Percentiles rank a stretch among this genome's conserved stretches.
These are phyloP conservation scores for Dolichoris vasculosae DNA, from an alignment of 1,140 invertebrate species.

Conservation along the genomic window DNA sequence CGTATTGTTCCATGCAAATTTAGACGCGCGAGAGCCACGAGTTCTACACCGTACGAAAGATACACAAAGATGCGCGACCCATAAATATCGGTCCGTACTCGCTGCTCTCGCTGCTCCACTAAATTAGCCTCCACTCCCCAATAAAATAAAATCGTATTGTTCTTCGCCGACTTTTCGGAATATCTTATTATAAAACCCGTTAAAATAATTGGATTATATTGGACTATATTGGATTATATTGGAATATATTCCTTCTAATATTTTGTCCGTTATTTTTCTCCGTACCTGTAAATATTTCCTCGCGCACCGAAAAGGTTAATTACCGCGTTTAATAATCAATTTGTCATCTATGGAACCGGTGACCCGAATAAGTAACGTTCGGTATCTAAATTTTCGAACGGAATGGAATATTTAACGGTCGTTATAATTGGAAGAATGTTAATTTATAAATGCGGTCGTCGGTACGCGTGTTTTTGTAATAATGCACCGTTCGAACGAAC, in stretches of 20 bases:
- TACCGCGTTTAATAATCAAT: constrained; percentile 30
- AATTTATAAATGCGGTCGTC: constrained; percentile 1
- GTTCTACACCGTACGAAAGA: neutral
- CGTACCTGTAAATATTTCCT: neutral
- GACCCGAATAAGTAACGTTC: neutral
- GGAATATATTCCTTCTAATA: too few species aligned
- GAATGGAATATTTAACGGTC: neutral
- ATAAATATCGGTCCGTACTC: constrained; percentile 23
- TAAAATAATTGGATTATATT: too few species aligned
- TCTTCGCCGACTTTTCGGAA: too few species aligned
- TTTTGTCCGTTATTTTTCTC: neutral
- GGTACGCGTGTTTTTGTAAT: neutral
- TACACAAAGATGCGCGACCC: constrained; percentile 33
- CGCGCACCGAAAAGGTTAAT: neutral
- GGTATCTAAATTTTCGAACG: neutral
- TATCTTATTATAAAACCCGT: too few species aligned
- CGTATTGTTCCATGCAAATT: constrained; percentile 46
- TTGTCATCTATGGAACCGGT: neutral
- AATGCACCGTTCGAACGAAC: neutral
- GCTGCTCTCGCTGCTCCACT: neutral
- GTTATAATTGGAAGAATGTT: neutral
- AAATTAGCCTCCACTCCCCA: neutral
- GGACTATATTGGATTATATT: too few species aligned
- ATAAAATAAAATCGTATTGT: neutral
- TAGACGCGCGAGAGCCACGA: constrained; percentile 12